Percentiles rank a stretch among this genome's conserved stretches.
Conservation (phyloP, 23 tunicate species). For the Pegea sp. region DNA sequence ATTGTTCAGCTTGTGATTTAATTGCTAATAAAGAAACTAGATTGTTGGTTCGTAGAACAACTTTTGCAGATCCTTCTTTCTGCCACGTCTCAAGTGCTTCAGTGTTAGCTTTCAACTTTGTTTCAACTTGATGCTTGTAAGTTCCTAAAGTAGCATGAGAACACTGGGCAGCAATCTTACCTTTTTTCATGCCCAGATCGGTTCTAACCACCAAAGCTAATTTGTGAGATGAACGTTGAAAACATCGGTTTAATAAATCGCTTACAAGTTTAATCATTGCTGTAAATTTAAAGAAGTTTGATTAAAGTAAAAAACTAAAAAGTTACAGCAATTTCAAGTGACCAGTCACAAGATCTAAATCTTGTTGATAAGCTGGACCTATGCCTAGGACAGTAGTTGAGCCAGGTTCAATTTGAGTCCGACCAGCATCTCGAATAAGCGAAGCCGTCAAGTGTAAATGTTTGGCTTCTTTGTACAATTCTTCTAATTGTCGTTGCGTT, state of each 20-base stretch:
- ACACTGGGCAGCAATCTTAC: slow-evolving; percentile 5
- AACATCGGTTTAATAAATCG: too few relatives aligned
- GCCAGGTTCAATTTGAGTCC: slow-evolving; percentile 83
- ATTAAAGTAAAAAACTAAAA: too few relatives aligned
- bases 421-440: slow-evolving; percentile 79
- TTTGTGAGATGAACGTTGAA: too few relatives aligned
- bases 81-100: too few relatives aligned
- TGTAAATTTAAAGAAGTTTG: too few relatives aligned
- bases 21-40: too few relatives aligned
- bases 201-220: not conserved
- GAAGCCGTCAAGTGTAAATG: slow-evolving; percentile 27
- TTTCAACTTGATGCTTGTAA: too few relatives aligned
- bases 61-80: too few relatives aligned
- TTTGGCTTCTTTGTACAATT: slow-evolving; percentile 24
- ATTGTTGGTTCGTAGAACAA: too few relatives aligned
- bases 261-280: too few relatives aligned
- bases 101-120: too few relatives aligned
- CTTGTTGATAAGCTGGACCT: slow-evolving; percentile 70
- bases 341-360: slow-evolving; percentile 48
- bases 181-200: slow-evolving; percentile 1
- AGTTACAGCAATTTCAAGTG: slow-evolving; percentile 60
- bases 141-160: slow-evolving; percentile 2
- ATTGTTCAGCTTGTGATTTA: too few relatives aligned
- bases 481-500: not conserved
- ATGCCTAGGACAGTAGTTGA: slow-evolving; percentile 79